phyloP scores from a whole-genome alignment of 92 coral and sea anemone species.

The Galaxea fascicularis region DNA sequence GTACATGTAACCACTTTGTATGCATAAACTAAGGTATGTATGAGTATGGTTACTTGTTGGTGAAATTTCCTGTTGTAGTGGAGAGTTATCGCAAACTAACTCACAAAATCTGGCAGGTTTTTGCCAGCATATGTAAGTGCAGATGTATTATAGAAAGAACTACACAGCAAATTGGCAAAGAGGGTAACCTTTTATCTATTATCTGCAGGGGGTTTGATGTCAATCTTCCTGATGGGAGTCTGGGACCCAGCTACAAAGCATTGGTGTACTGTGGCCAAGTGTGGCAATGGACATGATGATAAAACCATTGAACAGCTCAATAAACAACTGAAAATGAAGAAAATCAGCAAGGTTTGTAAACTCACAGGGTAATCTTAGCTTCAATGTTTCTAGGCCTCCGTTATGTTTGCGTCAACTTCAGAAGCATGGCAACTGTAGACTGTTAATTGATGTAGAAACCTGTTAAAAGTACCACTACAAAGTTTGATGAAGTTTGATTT shows the following conservation, averaged over 20 bases:
- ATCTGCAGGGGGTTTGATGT: constrained; percentile 92
- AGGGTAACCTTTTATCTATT: no score
- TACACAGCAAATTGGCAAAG: no score
- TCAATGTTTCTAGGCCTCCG: background rate
- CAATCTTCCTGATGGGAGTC: constrained; percentile 96
- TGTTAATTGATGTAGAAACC: background rate
- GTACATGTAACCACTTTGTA: constrained; percentile 21
- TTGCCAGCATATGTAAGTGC: no score
- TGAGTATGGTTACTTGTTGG: no score
- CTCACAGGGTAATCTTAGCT: background rate
- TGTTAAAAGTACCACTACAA: no score
- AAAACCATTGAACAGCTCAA: constrained; percentile 87
- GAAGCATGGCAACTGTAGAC: no score
- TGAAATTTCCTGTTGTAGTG: background rate
- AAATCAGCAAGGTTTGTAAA: constrained; percentile 87
- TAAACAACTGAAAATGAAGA: constrained; percentile 87
- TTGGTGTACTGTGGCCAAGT: constrained; percentile 98
- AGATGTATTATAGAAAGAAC: no score
- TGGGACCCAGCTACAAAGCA: constrained; percentile 77
- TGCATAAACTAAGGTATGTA: no score
- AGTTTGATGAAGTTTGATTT: no score
- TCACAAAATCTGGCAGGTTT: background rate
- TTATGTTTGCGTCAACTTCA: no score
- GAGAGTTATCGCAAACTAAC: background rate
- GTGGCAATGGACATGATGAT: constrained; percentile 98